Conservation (phyloP, 2,797 vertebrate genomes). For the Acipenser transmontanus region DNA sequence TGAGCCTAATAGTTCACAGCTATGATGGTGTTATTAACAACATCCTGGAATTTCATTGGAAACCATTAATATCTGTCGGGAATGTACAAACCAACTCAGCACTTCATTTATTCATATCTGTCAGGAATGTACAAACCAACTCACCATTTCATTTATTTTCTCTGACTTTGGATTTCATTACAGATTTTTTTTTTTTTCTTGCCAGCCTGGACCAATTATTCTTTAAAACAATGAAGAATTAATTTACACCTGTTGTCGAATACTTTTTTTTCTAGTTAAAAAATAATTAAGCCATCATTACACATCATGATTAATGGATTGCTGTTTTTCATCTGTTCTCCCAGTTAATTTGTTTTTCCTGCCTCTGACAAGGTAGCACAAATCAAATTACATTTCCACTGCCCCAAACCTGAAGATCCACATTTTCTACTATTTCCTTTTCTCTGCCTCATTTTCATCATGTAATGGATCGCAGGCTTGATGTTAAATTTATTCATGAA, state of each 20-base stretch:
- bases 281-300: slow-evolving; percentile 68
- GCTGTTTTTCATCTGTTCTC: slow-evolving; percentile 37
- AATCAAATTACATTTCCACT: slow-evolving; percentile 31
- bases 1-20: slow-evolving; percentile 9
- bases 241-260: slow-evolving; percentile 70
- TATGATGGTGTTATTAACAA: slow-evolving; percentile 46
- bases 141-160: slow-evolving; percentile 61
- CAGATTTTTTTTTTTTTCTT: slow-evolving; percentile 34
- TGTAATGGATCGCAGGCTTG: slow-evolving; percentile 1
- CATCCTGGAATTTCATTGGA: slow-evolving; percentile 37
- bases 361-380: slow-evolving; percentile 41
- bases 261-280: slow-evolving; percentile 50
- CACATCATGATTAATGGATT: slow-evolving; percentile 57
- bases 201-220: slow-evolving; percentile 63
- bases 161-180: slow-evolving; percentile 66
- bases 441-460: background rate
- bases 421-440: slow-evolving; percentile 14
- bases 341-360: slow-evolving; percentile 47
- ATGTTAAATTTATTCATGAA: slow-evolving; percentile 2
- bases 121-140: slow-evolving; percentile 53
- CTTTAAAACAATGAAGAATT: slow-evolving; percentile 63
- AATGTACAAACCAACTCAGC: slow-evolving; percentile 12
- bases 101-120: slow-evolving; percentile 55
- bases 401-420: slow-evolving; percentile 13
- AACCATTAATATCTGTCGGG: slow-evolving; percentile 48